phyloP scores from a whole-genome alignment of 2,888 invertebrate genomes.

The Drosophila anomalata region DNA sequence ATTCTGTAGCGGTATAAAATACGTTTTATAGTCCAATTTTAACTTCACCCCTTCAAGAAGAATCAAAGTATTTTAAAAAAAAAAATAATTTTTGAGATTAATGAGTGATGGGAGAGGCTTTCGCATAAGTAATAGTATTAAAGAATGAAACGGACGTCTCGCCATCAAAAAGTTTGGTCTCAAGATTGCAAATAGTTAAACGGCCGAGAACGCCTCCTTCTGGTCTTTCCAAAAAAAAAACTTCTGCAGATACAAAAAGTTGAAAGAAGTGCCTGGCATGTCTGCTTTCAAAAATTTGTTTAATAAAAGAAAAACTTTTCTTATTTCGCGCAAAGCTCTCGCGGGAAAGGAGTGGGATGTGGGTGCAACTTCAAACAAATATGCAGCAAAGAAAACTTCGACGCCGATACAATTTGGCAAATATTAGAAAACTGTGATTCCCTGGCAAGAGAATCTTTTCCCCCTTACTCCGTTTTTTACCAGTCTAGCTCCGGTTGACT shows the following conservation, averaged over 20 bases:
- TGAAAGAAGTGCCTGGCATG: constrained; percentile 57
- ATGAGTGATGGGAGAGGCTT: not conserved
- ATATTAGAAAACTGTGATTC: constrained; percentile 80
- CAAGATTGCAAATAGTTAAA: constrained; percentile 1
- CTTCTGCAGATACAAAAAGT: constrained; percentile 49
- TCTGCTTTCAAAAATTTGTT: constrained; percentile 66
- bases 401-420: constrained; percentile 78
- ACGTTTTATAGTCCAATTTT: too few species aligned
- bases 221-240: not conserved
- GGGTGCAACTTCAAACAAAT: constrained; percentile 52
- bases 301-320: constrained; percentile 77
- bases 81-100: constrained; percentile 11
- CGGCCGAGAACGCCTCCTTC: not conserved
- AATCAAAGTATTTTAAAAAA: too few species aligned
- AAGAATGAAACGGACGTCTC: not conserved
- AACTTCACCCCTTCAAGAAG: too few species aligned
- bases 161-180: not conserved
- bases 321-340: constrained; percentile 67
- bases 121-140: not conserved
- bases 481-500: not conserved
- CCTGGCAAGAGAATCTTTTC: constrained; percentile 30
- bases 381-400: constrained; percentile 57
- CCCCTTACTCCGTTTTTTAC: not conserved
- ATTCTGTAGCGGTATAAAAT: too few species aligned
- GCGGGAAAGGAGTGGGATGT: constrained; percentile 36